These are phyloP conservation scores for Caenorhabditis briggsae DNA, from an alignment of 1,140 invertebrate genomes.

Conservation along the genomic window DNA sequence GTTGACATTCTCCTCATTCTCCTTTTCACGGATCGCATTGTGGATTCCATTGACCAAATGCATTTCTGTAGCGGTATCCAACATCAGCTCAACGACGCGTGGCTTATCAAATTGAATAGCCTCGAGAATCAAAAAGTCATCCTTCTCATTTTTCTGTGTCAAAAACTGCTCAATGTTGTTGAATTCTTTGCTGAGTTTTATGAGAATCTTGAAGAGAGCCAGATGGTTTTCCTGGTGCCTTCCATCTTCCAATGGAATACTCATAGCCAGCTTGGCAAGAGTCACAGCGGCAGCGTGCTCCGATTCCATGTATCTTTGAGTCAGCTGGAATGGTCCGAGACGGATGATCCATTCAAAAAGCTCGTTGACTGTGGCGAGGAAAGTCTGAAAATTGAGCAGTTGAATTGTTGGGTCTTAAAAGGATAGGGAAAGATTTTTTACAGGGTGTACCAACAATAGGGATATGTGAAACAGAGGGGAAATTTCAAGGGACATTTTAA, in stretches of 20 bases:
- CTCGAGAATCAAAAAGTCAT: slow-evolving; percentile 3
- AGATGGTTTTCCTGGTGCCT: slow-evolving; percentile 21
- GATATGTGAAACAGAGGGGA: background rate
- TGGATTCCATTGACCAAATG: slow-evolving; percentile 43
- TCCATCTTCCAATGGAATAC: slow-evolving; percentile 38
- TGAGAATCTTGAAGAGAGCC: slow-evolving; percentile 49
- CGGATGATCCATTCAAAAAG: slow-evolving; percentile 51
- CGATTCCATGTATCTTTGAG: background rate
- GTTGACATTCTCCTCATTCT: slow-evolving; percentile 26
- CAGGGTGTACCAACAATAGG: too few relatives aligned
- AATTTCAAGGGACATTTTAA: background rate
- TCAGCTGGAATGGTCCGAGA: slow-evolving; percentile 22
- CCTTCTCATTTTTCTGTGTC: slow-evolving; percentile 6
- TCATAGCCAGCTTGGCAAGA: slow-evolving; percentile 11
- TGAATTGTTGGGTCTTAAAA: background rate
- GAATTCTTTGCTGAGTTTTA: slow-evolving; percentile 54
- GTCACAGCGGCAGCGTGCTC: slow-evolving; percentile 1
- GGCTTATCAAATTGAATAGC: background rate
- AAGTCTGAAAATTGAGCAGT: slow-evolving; percentile 5
- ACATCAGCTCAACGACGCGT: background rate
- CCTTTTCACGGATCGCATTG: slow-evolving; percentile 44
- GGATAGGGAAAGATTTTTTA: background rate
- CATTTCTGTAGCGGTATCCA: background rate
- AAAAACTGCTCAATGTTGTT: slow-evolving; percentile 49
- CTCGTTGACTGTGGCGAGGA: slow-evolving; percentile 22